Evolutionary conservation across 2,113 vertebrate species (phyloP), one percentile per base, ranked within the genome.

Genomic region (Gyps fulvus): DNA sequence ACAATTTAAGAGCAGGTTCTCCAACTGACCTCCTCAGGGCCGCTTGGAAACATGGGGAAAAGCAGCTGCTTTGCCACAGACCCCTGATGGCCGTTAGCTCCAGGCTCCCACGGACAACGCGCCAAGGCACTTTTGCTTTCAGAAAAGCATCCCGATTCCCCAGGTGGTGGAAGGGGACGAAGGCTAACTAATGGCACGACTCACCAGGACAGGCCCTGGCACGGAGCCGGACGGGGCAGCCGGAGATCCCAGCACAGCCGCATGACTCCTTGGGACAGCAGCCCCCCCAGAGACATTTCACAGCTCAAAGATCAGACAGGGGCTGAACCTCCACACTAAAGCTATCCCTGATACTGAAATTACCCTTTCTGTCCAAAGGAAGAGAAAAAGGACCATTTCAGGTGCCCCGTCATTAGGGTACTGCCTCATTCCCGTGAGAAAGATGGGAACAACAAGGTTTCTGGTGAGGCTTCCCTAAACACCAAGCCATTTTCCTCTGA

Each of bases 81-180:
- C 8, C 26, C 32, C 34, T 4, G 27, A 65, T 1, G 10, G 47
- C 34, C 62, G 3, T 45, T n/a, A 49, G 27, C 36, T 93, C 17
- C 43, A 65, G 36, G 22, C 10, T 85, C 25, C 54, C 27, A 21
- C 0, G 4, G 31, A 69, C 17, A 42, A 70, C 59, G 31, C 5
- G 0, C 13, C 15, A 61, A 10, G 65, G 36, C 0, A 1, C 8
- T 78, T 73, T 14, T 0, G 1, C n/a, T 71, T 82, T 55, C 61
- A 91, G 47, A 85, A 90, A 79, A 54, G 15, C 49, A 69, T 31
- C 43, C 26, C 1, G 1, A 11, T 69, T 86, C 20, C 62, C 29
- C 31, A 57, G 9, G 58, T 5, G 9, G 6, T 52, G 10, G 36
- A 80, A 88, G 14, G 23, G 34, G 20, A 61, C 31, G 43, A 80